Percentiles rank a stretch among this genome's conserved stretches.
Evolutionary conservation across 2,888 invertebrate species (phyloP).

Genomic region (Rhingia rostrata): DNA sequence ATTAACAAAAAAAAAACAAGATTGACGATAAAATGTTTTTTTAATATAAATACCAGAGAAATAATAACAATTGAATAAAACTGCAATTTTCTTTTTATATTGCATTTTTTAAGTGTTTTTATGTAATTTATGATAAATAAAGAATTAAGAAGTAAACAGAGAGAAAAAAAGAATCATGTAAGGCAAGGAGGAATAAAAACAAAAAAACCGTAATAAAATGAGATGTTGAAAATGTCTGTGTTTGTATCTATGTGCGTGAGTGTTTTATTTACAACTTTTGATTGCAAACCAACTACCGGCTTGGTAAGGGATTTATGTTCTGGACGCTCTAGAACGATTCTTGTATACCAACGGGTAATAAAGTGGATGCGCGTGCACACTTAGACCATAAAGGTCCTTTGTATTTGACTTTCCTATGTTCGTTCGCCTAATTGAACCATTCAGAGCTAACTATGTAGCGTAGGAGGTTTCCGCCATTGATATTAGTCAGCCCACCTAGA

Average conservation of each 20-base stretch:
- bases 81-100: constrained; percentile 59
- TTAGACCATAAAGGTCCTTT: too few relatives aligned
- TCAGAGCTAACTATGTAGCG: too few relatives aligned
- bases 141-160: constrained; percentile 34
- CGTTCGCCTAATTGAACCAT: too few relatives aligned
- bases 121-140: constrained; percentile 53
- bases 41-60: constrained; percentile 7
- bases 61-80: constrained; percentile 30
- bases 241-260: constrained; percentile 16
- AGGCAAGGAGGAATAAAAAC: neutral
- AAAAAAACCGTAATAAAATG: constrained; percentile 28
- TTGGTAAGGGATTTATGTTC: neutral
- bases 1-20: neutral
- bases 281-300: too few relatives aligned
- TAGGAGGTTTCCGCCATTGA: too few relatives aligned
- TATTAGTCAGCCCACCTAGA: too few relatives aligned
- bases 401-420: too few relatives aligned
- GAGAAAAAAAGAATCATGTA: constrained; percentile 7
- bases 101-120: constrained; percentile 59
- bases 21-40: constrained; percentile 18
- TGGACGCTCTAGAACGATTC: neutral
- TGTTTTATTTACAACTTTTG: constrained; percentile 13
- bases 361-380: too few relatives aligned
- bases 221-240: constrained; percentile 39
- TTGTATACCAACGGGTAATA: too few relatives aligned